Conservation (phyloP, 2,113 vertebrate species). For the Bufo gargarizans region DNA sequence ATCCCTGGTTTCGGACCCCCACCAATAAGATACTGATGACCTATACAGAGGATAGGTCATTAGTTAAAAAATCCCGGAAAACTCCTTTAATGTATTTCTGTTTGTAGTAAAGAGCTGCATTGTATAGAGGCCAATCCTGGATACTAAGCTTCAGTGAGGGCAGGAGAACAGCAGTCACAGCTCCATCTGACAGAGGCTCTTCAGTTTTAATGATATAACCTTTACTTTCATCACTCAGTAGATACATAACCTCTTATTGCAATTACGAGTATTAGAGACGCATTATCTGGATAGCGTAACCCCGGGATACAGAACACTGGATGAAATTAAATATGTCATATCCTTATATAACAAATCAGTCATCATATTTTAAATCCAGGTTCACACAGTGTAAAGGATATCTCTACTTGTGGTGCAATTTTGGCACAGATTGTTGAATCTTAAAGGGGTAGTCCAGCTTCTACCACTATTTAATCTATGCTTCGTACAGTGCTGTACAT, state of each 20-base stretch:
- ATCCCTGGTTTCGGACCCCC: too few species aligned
- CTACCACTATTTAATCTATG: too few species aligned
- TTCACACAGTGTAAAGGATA: background rate
- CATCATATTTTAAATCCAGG: background rate
- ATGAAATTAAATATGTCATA: background rate
- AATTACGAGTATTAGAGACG: constrained; percentile 3
- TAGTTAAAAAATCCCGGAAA: too few species aligned
- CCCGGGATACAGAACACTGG: background rate
- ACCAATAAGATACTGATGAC: too few species aligned
- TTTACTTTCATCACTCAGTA: background rate
- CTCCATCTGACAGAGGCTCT: background rate
- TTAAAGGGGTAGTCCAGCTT: too few species aligned
- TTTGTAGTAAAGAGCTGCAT: background rate
- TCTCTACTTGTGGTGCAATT: too few species aligned
- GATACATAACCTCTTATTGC: background rate
- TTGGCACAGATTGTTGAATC: too few species aligned
- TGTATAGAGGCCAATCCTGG: background rate
- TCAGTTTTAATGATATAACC: background rate
- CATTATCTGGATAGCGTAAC: background rate
- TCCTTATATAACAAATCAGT: background rate
- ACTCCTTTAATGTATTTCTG: background rate
- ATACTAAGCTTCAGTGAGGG: background rate
- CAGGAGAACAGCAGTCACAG: background rate
- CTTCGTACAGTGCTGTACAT: too few species aligned
- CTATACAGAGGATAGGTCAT: too few species aligned